Evolutionary conservation across 2,797 vertebrate species (phyloP), one percentile per base, ranked within the genome.

Genomic region (Peromyscus nudipes): DNA sequence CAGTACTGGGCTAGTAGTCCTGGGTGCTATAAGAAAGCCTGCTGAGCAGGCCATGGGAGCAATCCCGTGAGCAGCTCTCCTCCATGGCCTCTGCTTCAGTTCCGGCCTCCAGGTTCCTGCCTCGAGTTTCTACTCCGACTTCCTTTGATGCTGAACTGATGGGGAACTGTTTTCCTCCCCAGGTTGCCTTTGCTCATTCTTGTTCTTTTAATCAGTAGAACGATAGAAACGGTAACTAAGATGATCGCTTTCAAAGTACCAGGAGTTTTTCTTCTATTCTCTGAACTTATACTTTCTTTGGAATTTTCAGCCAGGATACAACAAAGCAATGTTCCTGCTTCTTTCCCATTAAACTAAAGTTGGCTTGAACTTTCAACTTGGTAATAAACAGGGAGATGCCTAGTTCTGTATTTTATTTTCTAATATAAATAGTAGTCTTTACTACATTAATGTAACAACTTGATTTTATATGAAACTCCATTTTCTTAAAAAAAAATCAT

Each of bases 371-470:
- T 62, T 65, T 10, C 6, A 49, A 37, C 65, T 91, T 43, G 82
- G 73, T 67, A 73, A 43, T 84, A 75, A 87, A 69, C 82, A 84
- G 40, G 40, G 25, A 73, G 92, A 79, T 40, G 52, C 80, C 40
- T 81, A 73, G 43, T 87, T 37, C 62, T 62, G 57, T 91, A 88
- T 73, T 93, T 95, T 96, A 79, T 25, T 87, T 97, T 97, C 55
- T 89, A 67, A 40, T 90, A 75, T 34, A 81, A 92, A n/a, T 86
- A 52, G 16, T 27, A 67, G 27, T 4, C 55, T 67, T 84, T 93
- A 71, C 23, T 93, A 64, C 29, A 57, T 79, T 60, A 94, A 57
- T 91, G 17, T 52, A 96, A 37, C 8, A 65, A 12, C 27, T 79
- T 77, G 12, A 89, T 79, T 92, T 89, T 87, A 90, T 73, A 12